Evolutionary conservation across 64 coral and sea anemone species (phyloP).

Genomic region (Exaiptasia diaphana): DNA sequence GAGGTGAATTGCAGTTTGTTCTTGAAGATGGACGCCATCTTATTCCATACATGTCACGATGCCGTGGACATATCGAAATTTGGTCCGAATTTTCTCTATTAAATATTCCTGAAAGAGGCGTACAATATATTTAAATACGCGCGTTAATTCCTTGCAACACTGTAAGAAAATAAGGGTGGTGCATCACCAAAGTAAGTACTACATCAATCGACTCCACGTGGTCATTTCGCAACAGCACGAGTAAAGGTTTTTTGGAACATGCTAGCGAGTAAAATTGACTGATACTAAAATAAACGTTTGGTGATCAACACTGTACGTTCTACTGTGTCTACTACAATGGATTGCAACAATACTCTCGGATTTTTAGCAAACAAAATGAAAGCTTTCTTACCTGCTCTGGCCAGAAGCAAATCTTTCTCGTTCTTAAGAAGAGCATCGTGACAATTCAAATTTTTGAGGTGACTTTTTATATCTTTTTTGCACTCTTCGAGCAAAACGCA

Average conservation of each 20-base stretch:
- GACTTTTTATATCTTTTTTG: not conserved
- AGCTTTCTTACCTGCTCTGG: conserved; percentile 31
- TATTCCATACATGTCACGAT: conserved; percentile 36
- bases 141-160: not conserved
- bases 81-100: not conserved
- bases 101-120: conserved; percentile 21
- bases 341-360: not conserved
- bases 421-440: conserved; percentile 13
- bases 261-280: not conserved
- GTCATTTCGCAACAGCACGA: no score
- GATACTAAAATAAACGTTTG: not conserved
- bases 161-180: not conserved
- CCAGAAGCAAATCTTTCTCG: conserved; percentile 12
- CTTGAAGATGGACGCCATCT: conserved; percentile 13
- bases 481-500: conserved; percentile 1
- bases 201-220: not conserved
- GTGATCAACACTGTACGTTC: not conserved
- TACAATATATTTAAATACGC: not conserved
- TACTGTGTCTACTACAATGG: not conserved
- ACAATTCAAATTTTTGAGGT: conserved; percentile 7
- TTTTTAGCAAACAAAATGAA: not conserved
- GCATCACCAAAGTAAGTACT: no score
- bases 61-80: conserved; percentile 41
- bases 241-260: no score
- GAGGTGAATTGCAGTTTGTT: not conserved